phyloP scores from a whole-genome alignment of 1,140 invertebrate species.

The Heliconius congener region DNA sequence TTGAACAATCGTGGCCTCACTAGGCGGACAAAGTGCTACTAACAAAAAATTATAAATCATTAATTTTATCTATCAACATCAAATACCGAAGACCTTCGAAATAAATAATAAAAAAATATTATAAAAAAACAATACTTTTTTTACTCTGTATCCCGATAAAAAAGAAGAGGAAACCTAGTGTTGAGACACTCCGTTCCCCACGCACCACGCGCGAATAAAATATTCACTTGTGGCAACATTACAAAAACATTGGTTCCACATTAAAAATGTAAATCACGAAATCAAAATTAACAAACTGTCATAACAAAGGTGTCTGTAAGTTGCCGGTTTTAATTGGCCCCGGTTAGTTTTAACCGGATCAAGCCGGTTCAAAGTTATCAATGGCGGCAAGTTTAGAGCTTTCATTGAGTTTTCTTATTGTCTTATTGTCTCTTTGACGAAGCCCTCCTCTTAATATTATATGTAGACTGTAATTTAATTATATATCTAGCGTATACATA shows the following conservation, averaged over 20 bases:
- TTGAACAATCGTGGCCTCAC: too few relatives aligned
- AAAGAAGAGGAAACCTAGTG: background rate
- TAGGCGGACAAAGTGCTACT: too few relatives aligned
- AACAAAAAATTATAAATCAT: too few relatives aligned
- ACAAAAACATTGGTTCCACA: background rate
- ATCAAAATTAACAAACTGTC: slow-evolving; percentile 8
- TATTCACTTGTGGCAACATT: too few relatives aligned
- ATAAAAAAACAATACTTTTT: background rate
- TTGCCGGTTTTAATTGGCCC: slow-evolving; percentile 46
- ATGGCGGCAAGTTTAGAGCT: slow-evolving; percentile 23
- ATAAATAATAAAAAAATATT: too few relatives aligned
- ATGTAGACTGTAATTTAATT: background rate
- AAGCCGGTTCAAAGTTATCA: slow-evolving; percentile 35
- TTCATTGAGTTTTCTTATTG: slow-evolving; percentile 26
- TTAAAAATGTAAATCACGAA: slow-evolving; percentile 13
- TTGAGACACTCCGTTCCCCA: background rate
- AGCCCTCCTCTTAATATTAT: background rate
- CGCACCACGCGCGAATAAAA: too few relatives aligned
- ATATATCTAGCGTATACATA: too few relatives aligned
- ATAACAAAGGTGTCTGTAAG: slow-evolving; percentile 27
- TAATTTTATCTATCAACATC: too few relatives aligned
- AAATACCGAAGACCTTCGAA: too few relatives aligned
- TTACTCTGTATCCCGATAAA: background rate
- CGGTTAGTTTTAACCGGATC: slow-evolving; percentile 46
- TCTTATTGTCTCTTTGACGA: background rate